Percentiles rank a stretch among this genome's conserved stretches.
Conservation (phyloP, 1,140 invertebrate species). For the Anthonomus grandis region DNA sequence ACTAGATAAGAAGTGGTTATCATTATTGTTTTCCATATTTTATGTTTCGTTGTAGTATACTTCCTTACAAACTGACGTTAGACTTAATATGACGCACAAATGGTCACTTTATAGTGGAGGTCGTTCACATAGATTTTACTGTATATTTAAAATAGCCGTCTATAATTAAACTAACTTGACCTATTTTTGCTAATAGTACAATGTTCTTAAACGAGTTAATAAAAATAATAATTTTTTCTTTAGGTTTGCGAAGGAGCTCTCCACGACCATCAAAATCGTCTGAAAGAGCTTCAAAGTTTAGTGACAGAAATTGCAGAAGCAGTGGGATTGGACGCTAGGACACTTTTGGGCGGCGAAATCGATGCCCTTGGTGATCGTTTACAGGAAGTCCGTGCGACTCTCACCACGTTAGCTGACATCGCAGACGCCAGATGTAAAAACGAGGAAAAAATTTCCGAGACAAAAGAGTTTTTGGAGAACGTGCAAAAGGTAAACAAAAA, state of each 20-base stretch:
- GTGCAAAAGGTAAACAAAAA: constrained; percentile 66
- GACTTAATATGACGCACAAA: no score
- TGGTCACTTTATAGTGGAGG: no score
- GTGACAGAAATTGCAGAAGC: constrained; percentile 73
- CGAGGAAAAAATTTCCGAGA: constrained; percentile 56
- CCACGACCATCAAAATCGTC: constrained; percentile 62
- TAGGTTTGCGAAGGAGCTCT: constrained; percentile 74
- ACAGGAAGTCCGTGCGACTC: constrained; percentile 68
- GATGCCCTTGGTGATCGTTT: constrained; percentile 72
- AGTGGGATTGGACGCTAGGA: constrained; percentile 66
- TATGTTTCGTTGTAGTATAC: no score
- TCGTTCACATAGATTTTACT: no score
- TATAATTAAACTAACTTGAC: no score
- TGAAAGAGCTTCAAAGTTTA: constrained; percentile 69
- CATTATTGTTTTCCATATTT: no score
- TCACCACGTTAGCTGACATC: constrained; percentile 69
- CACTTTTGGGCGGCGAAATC: constrained; percentile 70
- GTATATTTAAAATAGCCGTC: no score
- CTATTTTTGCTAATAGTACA: no score
- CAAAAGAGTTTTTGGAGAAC: constrained; percentile 59
- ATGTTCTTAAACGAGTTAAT: no score
- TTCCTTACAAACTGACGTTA: no score
- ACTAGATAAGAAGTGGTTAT: no score
- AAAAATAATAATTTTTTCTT: constrained; percentile 2
- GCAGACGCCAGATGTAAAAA: constrained; percentile 63